Evolutionary conservation across 2,888 invertebrate species (phyloP).

Genomic region (Drosophila neoperkinsi): DNA sequence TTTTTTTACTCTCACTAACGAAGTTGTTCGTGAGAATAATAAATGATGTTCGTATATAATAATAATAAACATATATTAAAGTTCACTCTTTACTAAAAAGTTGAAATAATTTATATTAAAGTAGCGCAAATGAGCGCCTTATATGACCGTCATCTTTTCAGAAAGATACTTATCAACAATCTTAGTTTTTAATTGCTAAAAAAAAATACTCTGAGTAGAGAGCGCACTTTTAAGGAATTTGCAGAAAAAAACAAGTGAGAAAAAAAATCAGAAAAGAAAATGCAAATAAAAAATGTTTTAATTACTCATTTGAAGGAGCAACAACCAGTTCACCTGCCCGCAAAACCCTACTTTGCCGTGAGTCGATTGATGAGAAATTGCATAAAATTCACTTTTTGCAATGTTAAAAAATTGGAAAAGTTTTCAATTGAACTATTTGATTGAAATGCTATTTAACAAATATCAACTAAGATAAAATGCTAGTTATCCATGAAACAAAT

Average conservation of each 20-base stretch:
- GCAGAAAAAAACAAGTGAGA: constrained; percentile 42
- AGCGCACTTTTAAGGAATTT: constrained; percentile 29
- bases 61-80: background rate
- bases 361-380: constrained; percentile 44
- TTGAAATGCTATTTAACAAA: background rate
- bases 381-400: constrained; percentile 49
- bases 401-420: constrained; percentile 11
- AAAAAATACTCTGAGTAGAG: constrained; percentile 23
- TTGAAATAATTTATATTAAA: background rate
- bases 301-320: constrained; percentile 78
- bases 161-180: constrained; percentile 29
- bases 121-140: constrained; percentile 21
- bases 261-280: constrained; percentile 60
- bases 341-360: constrained; percentile 8
- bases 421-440: background rate
- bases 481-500: background rate
- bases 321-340: constrained; percentile 5
- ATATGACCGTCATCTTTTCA: background rate
- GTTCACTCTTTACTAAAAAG: background rate
- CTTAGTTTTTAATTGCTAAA: constrained; percentile 64
- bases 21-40: background rate
- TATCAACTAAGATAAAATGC: background rate
- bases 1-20: background rate
- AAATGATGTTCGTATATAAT: background rate
- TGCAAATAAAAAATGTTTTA: constrained; percentile 81